Conservation (phyloP, 1,140 invertebrate species). For the Mizuhopecten yessoensis region DNA sequence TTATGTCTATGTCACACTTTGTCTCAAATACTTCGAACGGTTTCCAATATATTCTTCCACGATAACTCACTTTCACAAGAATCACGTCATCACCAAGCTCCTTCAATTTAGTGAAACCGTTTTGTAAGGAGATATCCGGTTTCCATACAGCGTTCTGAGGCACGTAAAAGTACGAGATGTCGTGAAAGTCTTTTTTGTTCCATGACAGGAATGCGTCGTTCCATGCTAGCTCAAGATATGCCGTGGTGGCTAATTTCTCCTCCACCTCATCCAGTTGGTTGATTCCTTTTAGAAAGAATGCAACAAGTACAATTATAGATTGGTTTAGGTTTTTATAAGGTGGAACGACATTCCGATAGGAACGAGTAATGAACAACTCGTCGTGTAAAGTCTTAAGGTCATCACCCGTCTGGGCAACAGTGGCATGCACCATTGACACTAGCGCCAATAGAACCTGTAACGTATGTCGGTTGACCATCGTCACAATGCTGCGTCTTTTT, state of each 20-base stretch:
- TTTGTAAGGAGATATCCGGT: not conserved
- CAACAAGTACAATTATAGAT: not conserved
- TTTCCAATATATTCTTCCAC: not conserved
- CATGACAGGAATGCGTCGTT: not conserved
- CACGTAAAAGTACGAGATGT: not conserved
- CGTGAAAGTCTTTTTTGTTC: not conserved
- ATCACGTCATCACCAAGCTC: not conserved
- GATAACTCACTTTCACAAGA: not conserved
- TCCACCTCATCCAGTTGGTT: not conserved
- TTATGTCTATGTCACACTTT: not conserved
- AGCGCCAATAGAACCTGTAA: not conserved
- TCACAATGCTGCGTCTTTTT: not conserved
- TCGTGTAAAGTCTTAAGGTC: not conserved
- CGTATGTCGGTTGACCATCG: not conserved
- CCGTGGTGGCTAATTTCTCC: not conserved
- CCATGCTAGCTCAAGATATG: not conserved
- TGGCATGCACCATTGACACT: not conserved
- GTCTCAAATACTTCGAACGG: not conserved
- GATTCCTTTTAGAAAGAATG: not conserved
- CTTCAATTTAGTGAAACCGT: not conserved
- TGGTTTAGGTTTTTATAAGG: not conserved
- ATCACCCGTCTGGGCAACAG: not conserved
- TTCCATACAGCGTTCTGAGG: constrained; percentile 14
- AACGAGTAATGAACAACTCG: not conserved
- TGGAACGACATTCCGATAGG: not conserved